Evolutionary conservation across 2,113 vertebrate genomes (phyloP), one percentile per base, ranked within the genome.

Genomic region (Alectura lathami): DNA sequence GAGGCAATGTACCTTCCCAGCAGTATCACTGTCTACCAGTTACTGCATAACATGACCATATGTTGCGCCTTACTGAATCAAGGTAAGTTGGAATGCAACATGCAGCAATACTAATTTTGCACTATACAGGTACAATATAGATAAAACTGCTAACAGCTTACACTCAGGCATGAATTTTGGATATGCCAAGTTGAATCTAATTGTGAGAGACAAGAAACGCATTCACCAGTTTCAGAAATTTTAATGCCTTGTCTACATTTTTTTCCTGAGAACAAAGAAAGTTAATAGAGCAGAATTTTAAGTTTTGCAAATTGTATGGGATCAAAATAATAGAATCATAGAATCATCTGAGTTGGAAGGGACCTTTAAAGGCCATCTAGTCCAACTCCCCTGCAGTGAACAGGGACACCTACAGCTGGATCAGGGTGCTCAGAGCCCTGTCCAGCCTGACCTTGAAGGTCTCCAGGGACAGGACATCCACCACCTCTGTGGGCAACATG

Each of bases 51-150:
- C 45, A 51, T 5, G 9, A 7, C 22, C 42, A 36, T 94, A 94
- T 72, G 51, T n/a, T 93, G 77, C 53, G 22, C 89, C 74, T 94
- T 83, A 67, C 57, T 78, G 70, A 87, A 72, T 80, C 70, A 93
- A 89, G 70, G 26, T 90, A 66, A 92, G 42, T 23, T 91, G 22
- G 38, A 89, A 59, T 75, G 76, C 48, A 84, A 77, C 11, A 32
- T 48, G 45, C 5, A 66, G 32, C 75, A 60, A 70, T 85, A 45
- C 70, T 62, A 78, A 17, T 72, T 95, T 88, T 91, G 26, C 12
- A 53, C 76, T 95, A 54, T 85, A 64, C 20, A 91, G 36, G 17
- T 78, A 38, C 51, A 91, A 68, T 67, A 70, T 11, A 62, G 67
- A 73, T 57, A 93, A 96, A 91, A 93, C 62, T 56, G 20, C 40